phyloP scores from a whole-genome alignment of 1,140 invertebrate genomes.

The Amphibalanus amphitrite region DNA sequence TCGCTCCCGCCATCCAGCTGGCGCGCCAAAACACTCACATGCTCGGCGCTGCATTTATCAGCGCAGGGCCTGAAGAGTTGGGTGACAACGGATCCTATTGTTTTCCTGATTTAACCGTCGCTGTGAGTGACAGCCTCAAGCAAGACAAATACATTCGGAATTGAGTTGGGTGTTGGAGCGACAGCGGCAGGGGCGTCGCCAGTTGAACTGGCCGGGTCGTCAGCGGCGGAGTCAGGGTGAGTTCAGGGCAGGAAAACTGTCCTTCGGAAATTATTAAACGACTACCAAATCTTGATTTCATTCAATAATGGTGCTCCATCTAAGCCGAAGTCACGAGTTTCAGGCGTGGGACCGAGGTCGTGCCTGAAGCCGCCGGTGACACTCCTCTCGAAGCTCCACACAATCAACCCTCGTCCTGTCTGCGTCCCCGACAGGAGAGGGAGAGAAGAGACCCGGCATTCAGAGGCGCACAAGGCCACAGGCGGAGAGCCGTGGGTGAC shows the following conservation, averaged over 20 bases:
- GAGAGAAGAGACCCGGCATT: too few relatives aligned
- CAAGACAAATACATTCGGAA: constrained; percentile 1
- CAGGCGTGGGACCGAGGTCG: too few relatives aligned
- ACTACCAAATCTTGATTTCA: too few relatives aligned
- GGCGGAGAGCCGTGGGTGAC: background rate
- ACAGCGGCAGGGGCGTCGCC: background rate
- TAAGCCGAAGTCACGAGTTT: too few relatives aligned
- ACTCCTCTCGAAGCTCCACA: too few relatives aligned
- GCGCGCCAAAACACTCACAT: background rate
- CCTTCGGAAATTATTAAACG: too few relatives aligned
- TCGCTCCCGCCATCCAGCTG: background rate
- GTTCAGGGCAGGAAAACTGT: too few relatives aligned
- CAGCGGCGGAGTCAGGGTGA: background rate
- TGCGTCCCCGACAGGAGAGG: too few relatives aligned
- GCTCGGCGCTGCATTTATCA: background rate
- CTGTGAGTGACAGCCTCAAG: background rate
- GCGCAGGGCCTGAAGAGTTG: background rate
- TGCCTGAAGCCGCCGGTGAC: too few relatives aligned
- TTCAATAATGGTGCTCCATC: too few relatives aligned
- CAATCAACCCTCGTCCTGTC: too few relatives aligned
- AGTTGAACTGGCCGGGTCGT: background rate
- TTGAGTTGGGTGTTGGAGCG: background rate
- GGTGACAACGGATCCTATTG: constrained; percentile 1
- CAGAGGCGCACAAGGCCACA: too few relatives aligned
- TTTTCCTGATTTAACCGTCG: background rate